Conservation (phyloP, 2,797 vertebrate genomes). For the Gorsachius magnificus region DNA sequence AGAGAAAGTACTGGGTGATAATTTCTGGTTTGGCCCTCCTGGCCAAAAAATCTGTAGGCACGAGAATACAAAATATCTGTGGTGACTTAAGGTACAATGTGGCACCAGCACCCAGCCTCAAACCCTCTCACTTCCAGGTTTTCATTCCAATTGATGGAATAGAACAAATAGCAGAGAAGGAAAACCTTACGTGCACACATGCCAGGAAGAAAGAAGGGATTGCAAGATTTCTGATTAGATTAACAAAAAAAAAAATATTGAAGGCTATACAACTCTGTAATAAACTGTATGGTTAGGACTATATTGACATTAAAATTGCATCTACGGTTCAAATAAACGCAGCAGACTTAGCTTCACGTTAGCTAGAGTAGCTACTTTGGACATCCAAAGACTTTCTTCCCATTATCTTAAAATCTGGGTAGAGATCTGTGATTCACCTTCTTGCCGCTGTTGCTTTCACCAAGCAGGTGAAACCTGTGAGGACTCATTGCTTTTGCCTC, state of each 20-base stretch:
- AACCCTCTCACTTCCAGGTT: not conserved
- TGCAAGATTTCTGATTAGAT: not conserved
- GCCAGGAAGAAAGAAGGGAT: not conserved
- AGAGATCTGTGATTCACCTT: not conserved
- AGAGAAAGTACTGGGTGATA: not conserved
- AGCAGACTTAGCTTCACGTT: not conserved
- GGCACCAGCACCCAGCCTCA: not conserved
- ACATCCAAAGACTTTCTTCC: not conserved
- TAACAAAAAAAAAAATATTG: too few relatives aligned
- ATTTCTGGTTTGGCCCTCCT: not conserved
- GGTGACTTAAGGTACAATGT: not conserved
- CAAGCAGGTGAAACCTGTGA: not conserved
- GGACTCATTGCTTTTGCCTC: not conserved
- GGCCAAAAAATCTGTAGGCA: not conserved
- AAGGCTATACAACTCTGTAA: not conserved
- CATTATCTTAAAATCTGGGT: not conserved
- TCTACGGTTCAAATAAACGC: not conserved
- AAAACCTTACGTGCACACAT: not conserved
- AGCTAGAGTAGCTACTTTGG: not conserved
- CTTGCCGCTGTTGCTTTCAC: not conserved
- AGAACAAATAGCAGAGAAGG: not conserved
- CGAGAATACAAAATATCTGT: not conserved
- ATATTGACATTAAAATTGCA: not conserved
- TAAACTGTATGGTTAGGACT: not conserved
- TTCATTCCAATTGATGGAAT: not conserved